Conservation (phyloP, 2,797 vertebrate genomes). For the Bradypus variegatus region DNA sequence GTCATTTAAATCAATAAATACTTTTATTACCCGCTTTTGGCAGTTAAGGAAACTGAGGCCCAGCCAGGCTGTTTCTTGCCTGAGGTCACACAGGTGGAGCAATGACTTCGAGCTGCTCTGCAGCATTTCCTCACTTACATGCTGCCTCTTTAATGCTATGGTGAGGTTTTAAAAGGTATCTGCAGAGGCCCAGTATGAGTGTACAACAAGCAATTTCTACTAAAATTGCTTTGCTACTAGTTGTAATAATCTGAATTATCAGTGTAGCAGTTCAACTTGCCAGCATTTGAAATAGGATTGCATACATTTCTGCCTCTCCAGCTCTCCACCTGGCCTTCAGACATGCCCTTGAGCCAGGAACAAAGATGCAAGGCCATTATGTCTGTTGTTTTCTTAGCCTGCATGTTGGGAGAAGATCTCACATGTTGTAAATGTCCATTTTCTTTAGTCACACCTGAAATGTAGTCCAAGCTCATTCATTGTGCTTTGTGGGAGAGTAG, state of each 20-base stretch:
- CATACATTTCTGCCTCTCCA: neutral
- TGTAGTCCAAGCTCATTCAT: neutral
- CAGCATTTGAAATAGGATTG: neutral
- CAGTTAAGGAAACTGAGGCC: constrained; percentile 38
- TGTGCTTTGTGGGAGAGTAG: neutral
- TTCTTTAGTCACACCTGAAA: neutral
- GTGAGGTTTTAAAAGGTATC: neutral
- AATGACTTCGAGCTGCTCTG: neutral
- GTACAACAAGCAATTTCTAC: neutral
- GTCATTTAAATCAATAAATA: neutral
- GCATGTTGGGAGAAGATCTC: neutral
- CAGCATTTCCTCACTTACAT: neutral
- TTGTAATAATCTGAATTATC: neutral
- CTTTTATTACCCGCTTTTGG: constrained; percentile 17
- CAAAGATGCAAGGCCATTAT: neutral
- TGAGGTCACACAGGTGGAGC: neutral
- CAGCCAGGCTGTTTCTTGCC: neutral
- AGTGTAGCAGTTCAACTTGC: neutral
- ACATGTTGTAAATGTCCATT: neutral
- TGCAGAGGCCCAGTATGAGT: neutral
- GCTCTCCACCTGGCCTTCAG: constrained; percentile 23
- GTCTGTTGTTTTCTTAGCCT: constrained; percentile 18
- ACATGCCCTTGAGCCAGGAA: constrained; percentile 36
- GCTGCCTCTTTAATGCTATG: neutral
- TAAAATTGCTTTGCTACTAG: neutral